phyloP scores from a whole-genome alignment of 2,888 invertebrate species.

The Halictus ligatus region DNA sequence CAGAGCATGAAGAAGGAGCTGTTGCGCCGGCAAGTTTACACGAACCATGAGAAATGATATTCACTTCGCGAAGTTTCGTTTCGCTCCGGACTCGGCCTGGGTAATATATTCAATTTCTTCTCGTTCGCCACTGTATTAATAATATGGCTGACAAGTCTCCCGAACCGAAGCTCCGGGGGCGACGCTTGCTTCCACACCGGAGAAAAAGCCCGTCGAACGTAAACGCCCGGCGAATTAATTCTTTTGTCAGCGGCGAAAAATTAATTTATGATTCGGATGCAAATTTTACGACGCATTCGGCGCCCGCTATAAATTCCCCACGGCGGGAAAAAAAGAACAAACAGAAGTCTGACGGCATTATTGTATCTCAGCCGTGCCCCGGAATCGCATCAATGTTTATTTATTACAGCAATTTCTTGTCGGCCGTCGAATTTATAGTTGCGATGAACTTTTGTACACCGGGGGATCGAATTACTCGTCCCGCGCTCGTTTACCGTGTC shows the following conservation, averaged over 20 bases:
- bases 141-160: neutral
- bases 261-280: neutral
- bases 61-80: slow-evolving; percentile 34
- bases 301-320: slow-evolving; percentile 10
- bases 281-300: slow-evolving; percentile 5
- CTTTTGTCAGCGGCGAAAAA: neutral
- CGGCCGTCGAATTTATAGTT: slow-evolving; percentile 35
- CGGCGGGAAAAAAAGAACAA: slow-evolving; percentile 6
- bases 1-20: slow-evolving; percentile 17
- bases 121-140: neutral
- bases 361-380: slow-evolving; percentile 20
- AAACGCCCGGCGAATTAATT: neutral
- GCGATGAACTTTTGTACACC: slow-evolving; percentile 2
- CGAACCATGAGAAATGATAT: slow-evolving; percentile 46
- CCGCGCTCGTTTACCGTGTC: slow-evolving; percentile 16
- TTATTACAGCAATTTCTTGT: slow-evolving; percentile 45
- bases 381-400: slow-evolving; percentile 40
- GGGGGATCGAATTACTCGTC: slow-evolving; percentile 27
- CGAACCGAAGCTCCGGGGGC: neutral
- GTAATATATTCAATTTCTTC: slow-evolving; percentile 25
- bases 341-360: slow-evolving; percentile 31
- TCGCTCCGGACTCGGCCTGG: neutral
- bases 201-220: neutral
- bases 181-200: neutral
- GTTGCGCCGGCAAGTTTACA: slow-evolving; percentile 33